phyloP scores from a whole-genome alignment of 1,140 invertebrate genomes.

The Drosophila equinoxialis region DNA sequence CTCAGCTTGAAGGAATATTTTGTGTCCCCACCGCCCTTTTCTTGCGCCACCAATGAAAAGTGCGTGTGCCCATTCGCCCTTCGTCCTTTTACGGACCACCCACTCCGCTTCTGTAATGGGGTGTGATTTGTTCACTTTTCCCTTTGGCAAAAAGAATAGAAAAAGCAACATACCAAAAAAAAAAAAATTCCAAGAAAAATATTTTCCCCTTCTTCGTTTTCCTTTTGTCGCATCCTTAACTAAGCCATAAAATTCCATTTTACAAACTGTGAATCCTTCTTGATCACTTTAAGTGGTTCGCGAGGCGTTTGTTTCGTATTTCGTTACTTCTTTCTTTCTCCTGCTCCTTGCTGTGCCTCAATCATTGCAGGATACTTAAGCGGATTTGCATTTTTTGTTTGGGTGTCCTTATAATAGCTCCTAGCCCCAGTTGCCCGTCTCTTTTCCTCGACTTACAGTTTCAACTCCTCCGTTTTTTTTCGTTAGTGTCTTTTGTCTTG shows the following conservation, averaged over 20 bases:
- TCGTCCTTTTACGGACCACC: background rate
- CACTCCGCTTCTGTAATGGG: conserved; percentile 66
- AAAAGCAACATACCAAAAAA: background rate
- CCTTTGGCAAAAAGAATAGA: conserved; percentile 14
- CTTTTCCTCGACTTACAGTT: background rate
- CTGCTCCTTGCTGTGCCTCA: conserved; percentile 19
- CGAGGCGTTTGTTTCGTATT: conserved; percentile 34
- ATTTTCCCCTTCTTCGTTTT: conserved; percentile 50
- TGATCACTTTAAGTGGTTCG: conserved; percentile 82
- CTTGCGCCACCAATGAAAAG: background rate
- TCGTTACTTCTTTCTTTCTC: background rate
- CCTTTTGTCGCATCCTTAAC: conserved; percentile 36
- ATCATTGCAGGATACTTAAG: conserved; percentile 82
- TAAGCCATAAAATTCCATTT: conserved; percentile 83
- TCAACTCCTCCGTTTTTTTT: background rate
- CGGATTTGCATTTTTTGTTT: conserved; percentile 80
- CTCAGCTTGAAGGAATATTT: conserved; percentile 56
- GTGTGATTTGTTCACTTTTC: conserved; percentile 81
- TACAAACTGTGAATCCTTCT: conserved; percentile 83
- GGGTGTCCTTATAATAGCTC: conserved; percentile 22
- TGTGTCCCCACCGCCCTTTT: background rate
- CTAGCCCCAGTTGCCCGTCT: background rate
- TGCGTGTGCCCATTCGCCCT: conserved; percentile 40
- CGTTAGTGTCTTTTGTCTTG: conserved; percentile 37
- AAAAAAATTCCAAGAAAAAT: conserved; percentile 34